These are phyloP conservation scores for Leucopsar rothschildi DNA, from an alignment of 2,113 vertebrate genomes.

Conservation along the genomic window DNA sequence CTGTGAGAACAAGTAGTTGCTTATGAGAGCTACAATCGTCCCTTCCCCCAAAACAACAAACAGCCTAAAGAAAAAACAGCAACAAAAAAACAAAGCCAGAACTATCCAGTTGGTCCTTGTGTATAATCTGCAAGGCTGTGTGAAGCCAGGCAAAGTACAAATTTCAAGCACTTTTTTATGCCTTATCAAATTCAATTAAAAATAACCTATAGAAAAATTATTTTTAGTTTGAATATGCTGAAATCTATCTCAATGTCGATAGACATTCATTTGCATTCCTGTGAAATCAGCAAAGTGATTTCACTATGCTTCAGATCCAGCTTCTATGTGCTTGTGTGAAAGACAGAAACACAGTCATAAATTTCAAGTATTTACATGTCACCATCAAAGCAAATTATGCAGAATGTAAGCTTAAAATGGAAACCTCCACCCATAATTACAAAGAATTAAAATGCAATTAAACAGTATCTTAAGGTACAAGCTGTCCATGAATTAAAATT, in stretches of 20 bases:
- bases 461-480: not conserved
- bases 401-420: not conserved
- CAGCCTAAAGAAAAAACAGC: not conserved
- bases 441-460: not conserved
- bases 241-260: not conserved
- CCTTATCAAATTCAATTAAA: not conserved
- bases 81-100: not conserved
- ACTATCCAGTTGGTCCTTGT: not conserved
- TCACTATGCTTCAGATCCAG: not conserved
- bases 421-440: not conserved
- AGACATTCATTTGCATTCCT: not conserved
- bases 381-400: not conserved
- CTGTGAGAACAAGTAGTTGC: not conserved
- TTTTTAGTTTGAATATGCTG: not conserved
- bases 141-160: not conserved
- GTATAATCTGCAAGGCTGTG: not conserved
- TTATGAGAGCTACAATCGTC: not conserved
- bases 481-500: not conserved
- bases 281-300: not conserved
- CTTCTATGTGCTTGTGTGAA: not conserved
- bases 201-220: not conserved
- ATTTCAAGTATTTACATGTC: not conserved
- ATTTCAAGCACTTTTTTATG: not conserved
- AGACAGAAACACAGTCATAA: not conserved
- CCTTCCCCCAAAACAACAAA: not conserved